Conservation (phyloP, 2,888 invertebrate genomes). For the Hyalella azteca region DNA sequence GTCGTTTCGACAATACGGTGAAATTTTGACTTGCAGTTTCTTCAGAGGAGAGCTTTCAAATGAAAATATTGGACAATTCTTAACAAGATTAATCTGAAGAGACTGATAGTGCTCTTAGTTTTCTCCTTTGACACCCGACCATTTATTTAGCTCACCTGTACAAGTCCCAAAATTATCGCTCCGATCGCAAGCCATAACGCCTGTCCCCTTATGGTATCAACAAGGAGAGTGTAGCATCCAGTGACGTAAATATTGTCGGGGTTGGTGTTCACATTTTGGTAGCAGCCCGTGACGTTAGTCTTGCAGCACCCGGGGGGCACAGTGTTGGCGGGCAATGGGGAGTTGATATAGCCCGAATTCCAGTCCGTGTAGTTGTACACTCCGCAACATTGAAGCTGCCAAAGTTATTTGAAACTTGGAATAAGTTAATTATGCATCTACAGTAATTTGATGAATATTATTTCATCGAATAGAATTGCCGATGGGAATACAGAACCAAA, state of each 20-base stretch:
- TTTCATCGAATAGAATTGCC: too few species aligned
- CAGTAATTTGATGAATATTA: too few species aligned
- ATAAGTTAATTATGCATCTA: too few species aligned
- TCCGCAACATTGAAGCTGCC: slow-evolving; percentile 53
- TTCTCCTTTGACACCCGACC: too few species aligned
- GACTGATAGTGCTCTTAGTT: not conserved
- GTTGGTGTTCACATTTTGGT: too few species aligned
- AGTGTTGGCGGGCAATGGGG: not conserved
- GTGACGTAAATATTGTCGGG: slow-evolving; percentile 36
- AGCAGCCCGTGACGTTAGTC: not conserved
- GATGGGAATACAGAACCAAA: too few species aligned
- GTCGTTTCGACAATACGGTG: too few species aligned
- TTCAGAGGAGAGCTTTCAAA: not conserved
- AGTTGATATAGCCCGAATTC: not conserved
- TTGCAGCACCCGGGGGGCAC: slow-evolving; percentile 47
- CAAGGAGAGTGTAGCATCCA: slow-evolving; percentile 47
- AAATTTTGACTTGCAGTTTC: too few species aligned
- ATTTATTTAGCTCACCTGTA: slow-evolving; percentile 51
- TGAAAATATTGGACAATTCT: not conserved
- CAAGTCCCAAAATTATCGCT: slow-evolving; percentile 44
- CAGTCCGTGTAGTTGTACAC: slow-evolving; percentile 48
- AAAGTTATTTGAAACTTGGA: too few species aligned
- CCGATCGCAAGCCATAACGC: slow-evolving; percentile 46
- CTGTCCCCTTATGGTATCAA: slow-evolving; percentile 35
- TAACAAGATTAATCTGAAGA: not conserved